Evolutionary conservation across 2,797 vertebrate genomes (phyloP).

Genomic region (Etheostoma nigrum): DNA sequence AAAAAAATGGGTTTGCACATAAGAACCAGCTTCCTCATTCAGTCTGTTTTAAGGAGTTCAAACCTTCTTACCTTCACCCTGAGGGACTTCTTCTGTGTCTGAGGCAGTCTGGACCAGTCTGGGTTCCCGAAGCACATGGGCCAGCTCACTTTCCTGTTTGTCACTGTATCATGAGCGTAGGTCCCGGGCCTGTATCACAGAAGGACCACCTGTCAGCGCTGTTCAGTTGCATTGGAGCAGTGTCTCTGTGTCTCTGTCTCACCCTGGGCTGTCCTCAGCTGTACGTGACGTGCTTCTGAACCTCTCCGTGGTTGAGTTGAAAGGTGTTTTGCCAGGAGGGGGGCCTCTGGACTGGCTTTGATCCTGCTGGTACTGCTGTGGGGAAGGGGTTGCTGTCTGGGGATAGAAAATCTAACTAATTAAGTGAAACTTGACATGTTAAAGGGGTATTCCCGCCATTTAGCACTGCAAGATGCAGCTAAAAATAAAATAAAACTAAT

Average conservation of each 20-base stretch:
- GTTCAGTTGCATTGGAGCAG: not conserved
- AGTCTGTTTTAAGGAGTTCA: not conserved
- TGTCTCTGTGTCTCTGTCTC: conserved; percentile 24
- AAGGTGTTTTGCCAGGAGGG: conserved; percentile 76
- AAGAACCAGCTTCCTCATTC: too few relatives aligned
- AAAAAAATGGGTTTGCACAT: too few relatives aligned
- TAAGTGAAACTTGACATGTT: not conserved
- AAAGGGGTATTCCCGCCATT: not conserved
- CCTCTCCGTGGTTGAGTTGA: conserved; percentile 75
- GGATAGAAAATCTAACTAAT: not conserved
- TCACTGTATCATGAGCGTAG: conserved; percentile 66
- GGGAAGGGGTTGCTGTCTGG: conserved; percentile 78
- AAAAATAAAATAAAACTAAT: not conserved
- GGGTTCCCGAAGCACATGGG: conserved; percentile 91
- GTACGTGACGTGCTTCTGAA: conserved; percentile 56
- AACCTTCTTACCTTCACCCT: conserved; percentile 78
- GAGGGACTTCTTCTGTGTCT: conserved; percentile 78
- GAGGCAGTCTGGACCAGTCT: conserved; percentile 86
- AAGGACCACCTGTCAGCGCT: conserved; percentile 6
- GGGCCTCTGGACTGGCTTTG: conserved; percentile 50
- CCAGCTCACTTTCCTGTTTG: conserved; percentile 85
- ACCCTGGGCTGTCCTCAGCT: conserved; percentile 79
- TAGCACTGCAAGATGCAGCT: not conserved
- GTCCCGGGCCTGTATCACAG: conserved; percentile 83
- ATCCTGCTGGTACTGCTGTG: conserved; percentile 81